Evolutionary conservation across 1,140 invertebrate genomes (phyloP), one percentile per base, ranked within the genome.

Genomic region (Leucophenga varia): DNA sequence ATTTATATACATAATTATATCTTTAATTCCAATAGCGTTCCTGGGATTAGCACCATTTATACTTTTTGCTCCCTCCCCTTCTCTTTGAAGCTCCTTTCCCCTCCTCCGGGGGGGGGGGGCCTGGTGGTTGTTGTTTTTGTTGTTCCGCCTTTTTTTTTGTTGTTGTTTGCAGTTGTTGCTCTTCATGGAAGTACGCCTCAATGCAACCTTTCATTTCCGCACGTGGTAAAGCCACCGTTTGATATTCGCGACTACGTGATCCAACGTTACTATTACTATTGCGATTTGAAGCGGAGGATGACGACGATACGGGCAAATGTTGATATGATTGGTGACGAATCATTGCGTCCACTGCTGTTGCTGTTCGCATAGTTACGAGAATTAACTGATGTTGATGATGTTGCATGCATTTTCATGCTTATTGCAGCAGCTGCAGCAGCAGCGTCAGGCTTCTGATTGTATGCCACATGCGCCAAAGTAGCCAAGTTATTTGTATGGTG

Each of bases 181-280:
- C 69, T 50, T 87, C 85, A 43, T 79, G 76, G 57, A 87, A 87
- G 54, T 86, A 87, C 7, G 85, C 84, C 56, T 86, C 86, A 47
- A 85, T 84, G 57, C 86, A 86, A 42, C 84, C 83, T 71, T 87
- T 87, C 35, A 87, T 84, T 49, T 88, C 86, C 7, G 84, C 84
- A 18, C 86, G 74, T 2, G 86, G 85, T 48, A 87, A 79, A 1
- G 84, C 82, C 2, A 84, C 78, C 36, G 74, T 79, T 65, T 65
- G 72, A 44, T 77, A 76, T 17, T 73, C 70, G 0, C 69, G 20
- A 14, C n/a, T 17, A 48, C 47, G 2, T 41, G 20, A 45, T 61
- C 22, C 22, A 57, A 3, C 60, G n/a, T n/a, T n/a, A n/a, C n/a
- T n/a, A n/a, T n/a, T n/a, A n/a, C n/a, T n/a, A n/a, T n/a, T n/a